These are phyloP conservation scores for Vanessa atalanta DNA, from an alignment of 1,140 invertebrate genomes.

Conservation along the genomic window DNA sequence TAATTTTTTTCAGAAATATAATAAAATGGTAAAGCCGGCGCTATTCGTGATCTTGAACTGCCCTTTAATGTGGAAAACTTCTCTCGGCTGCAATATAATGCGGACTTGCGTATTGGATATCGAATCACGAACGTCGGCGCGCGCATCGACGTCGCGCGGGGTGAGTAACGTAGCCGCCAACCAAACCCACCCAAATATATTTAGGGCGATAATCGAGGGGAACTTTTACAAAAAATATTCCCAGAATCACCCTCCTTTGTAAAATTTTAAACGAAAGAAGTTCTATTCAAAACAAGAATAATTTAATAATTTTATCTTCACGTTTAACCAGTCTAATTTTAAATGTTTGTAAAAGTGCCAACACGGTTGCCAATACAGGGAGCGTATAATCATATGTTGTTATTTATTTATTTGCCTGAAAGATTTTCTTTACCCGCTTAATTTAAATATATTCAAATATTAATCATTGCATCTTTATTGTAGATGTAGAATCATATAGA, in stretches of 20 bases:
- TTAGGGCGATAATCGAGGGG: slow-evolving; percentile 24
- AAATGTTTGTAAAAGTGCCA: slow-evolving; percentile 68
- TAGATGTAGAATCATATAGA: background rate
- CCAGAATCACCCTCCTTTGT: slow-evolving; percentile 6
- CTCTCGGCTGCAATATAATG: slow-evolving; percentile 58
- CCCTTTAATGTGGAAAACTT: slow-evolving; percentile 71
- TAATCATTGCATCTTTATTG: background rate
- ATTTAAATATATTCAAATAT: background rate
- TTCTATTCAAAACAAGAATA: background rate
- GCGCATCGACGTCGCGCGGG: slow-evolving; percentile 60
- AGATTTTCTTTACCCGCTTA: background rate
- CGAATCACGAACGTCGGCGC: slow-evolving; percentile 63
- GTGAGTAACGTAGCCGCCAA: slow-evolving; percentile 45
- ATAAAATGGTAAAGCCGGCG: slow-evolving; percentile 53
- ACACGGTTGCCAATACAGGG: slow-evolving; percentile 43
- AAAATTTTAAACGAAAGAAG: background rate
- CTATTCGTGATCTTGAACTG: slow-evolving; percentile 78
- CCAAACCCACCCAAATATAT: slow-evolving; percentile 39
- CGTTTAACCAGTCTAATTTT: slow-evolving; percentile 53
- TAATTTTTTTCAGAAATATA: slow-evolving; percentile 54
- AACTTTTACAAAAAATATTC: slow-evolving; percentile 10
- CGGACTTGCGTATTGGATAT: slow-evolving; percentile 71
- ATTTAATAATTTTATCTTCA: background rate
- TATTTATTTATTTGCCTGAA: background rate
- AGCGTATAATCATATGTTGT: slow-evolving; percentile 2